Evolutionary conservation across 2,888 invertebrate genomes (phyloP).

Genomic region (Drosophila borborema): DNA sequence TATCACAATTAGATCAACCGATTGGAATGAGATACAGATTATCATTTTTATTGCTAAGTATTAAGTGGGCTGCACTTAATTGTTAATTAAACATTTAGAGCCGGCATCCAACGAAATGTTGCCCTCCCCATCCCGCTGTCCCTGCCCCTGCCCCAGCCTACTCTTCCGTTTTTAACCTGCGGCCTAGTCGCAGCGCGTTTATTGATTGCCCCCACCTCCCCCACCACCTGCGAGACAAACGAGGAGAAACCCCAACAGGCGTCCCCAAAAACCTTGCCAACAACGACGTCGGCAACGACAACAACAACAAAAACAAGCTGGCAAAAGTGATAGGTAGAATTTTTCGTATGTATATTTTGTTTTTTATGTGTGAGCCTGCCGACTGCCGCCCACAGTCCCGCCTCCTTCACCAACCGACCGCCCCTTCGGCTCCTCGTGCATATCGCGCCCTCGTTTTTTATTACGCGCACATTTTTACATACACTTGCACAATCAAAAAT

Average conservation of each 20-base stretch:
- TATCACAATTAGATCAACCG: slow-evolving; percentile 53
- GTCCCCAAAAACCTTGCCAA: slow-evolving; percentile 69
- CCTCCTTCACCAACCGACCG: slow-evolving; percentile 29
- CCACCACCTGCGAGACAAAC: slow-evolving; percentile 38
- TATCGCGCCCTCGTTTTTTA: slow-evolving; percentile 79
- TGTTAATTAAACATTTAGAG: slow-evolving; percentile 44
- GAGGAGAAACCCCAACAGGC: slow-evolving; percentile 53
- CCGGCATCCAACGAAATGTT: slow-evolving; percentile 59
- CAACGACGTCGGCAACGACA: slow-evolving; percentile 49
- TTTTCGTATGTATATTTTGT: slow-evolving; percentile 71
- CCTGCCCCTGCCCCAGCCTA: not conserved
- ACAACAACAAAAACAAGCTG: slow-evolving; percentile 39
- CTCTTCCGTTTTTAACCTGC: not conserved
- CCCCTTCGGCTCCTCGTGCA: slow-evolving; percentile 60
- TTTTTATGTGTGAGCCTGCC: slow-evolving; percentile 56
- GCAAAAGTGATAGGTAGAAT: slow-evolving; percentile 70
- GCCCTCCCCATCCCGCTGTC: not conserved
- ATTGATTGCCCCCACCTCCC: slow-evolving; percentile 64
- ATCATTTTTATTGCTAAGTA: not conserved
- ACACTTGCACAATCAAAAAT: slow-evolving; percentile 73
- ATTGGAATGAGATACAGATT: slow-evolving; percentile 33
- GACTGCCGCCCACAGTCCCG: slow-evolving; percentile 34
- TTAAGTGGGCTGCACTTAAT: slow-evolving; percentile 7
- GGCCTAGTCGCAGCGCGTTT: slow-evolving; percentile 63
- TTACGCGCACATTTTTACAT: slow-evolving; percentile 79